A percentile compares a stretch with the other conserved stretches of the same genome.
Evolutionary conservation across 35 echinoderm and acorn worm species (phyloP).

Genomic region (Lytechinus pictus): DNA sequence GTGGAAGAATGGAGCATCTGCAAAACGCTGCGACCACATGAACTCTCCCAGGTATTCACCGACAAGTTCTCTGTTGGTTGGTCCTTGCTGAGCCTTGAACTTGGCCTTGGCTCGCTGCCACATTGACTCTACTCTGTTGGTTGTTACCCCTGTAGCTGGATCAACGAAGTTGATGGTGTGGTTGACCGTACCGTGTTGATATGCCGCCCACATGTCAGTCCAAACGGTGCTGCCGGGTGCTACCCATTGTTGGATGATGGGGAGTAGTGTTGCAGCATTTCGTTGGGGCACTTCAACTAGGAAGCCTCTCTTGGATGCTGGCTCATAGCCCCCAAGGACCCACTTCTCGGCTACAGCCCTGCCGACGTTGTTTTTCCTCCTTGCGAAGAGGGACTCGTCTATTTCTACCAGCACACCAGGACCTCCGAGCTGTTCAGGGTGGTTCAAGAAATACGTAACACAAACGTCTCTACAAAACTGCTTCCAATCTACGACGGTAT

Average conservation of each 20-base stretch:
- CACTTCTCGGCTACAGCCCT: too few relatives aligned
- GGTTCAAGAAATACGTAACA: not conserved
- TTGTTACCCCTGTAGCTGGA: slow-evolving; percentile 34
- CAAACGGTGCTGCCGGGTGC: not conserved
- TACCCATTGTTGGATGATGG: too few relatives aligned
- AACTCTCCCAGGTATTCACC: slow-evolving; percentile 32
- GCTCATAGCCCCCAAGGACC: not conserved
- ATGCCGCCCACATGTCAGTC: slow-evolving; percentile 52
- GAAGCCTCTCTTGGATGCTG: not conserved
- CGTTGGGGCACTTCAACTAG: too few relatives aligned
- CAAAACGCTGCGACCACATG: slow-evolving; percentile 39
- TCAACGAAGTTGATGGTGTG: slow-evolving; percentile 36
- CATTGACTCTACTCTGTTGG: slow-evolving; percentile 45
- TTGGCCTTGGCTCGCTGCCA: slow-evolving; percentile 51
- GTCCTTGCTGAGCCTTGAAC: slow-evolving; percentile 29
- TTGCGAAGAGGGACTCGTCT: not conserved
- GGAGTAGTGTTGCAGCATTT: too few relatives aligned
- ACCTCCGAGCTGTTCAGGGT: slow-evolving; percentile 40
- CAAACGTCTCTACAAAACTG: slow-evolving; percentile 43
- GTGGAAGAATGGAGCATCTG: slow-evolving; percentile 21
- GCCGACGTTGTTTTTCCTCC: slow-evolving; percentile 25
- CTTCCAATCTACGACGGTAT: slow-evolving; percentile 41
- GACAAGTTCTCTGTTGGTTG: slow-evolving; percentile 37
- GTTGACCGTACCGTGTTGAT: slow-evolving; percentile 44
- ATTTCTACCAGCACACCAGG: slow-evolving; percentile 38